Percentiles rank a stretch among this genome's conserved stretches.
phyloP scores from a whole-genome alignment of 2,888 invertebrate species.

The Ophion costatus region DNA sequence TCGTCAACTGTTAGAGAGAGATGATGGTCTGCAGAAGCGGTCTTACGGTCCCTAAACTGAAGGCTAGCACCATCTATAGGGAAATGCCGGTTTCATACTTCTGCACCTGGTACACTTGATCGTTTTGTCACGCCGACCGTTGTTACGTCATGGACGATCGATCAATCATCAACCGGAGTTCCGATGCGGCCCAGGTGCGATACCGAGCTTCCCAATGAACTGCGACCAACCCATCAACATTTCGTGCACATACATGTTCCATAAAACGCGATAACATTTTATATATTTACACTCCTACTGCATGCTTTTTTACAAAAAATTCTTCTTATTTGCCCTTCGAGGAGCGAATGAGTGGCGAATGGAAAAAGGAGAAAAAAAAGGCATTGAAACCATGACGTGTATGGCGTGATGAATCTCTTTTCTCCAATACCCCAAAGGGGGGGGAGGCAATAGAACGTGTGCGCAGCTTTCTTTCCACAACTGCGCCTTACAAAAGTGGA shows the following conservation, averaged over 20 bases:
- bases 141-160: neutral
- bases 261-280: conserved; percentile 6
- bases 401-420: conserved; percentile 33
- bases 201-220: neutral
- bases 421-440: neutral
- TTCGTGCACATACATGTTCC: neutral
- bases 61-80: too few relatives aligned
- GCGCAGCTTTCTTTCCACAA: conserved; percentile 3
- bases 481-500: neutral
- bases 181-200: conserved; percentile 9
- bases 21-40: too few relatives aligned
- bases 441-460: neutral
- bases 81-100: too few relatives aligned
- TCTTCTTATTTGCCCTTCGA: neutral
- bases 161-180: neutral
- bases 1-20: too few relatives aligned
- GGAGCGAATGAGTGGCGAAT: conserved; percentile 9
- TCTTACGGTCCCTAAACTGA: too few relatives aligned
- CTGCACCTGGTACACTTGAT: too few relatives aligned
- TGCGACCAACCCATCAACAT: conserved; percentile 12
- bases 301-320: conserved; percentile 6
- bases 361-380: neutral
- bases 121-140: neutral
- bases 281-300: neutral
- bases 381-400: conserved; percentile 10